These are phyloP conservation scores for Rhynchomys soricoides DNA, from an alignment of 2,113 vertebrate genomes.

Conservation along the genomic window DNA sequence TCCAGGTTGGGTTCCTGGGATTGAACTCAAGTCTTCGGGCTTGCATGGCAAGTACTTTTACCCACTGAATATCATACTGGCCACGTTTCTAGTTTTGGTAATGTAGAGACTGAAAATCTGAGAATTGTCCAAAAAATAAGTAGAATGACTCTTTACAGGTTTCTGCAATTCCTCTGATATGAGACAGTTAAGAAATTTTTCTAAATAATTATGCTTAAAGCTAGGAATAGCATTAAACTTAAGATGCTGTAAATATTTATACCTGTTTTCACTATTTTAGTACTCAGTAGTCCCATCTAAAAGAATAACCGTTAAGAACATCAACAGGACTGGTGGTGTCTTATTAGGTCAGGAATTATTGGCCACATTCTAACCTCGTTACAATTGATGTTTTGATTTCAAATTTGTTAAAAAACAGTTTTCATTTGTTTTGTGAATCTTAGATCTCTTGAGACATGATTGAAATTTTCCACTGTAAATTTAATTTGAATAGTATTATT, in stretches of 20 bases:
- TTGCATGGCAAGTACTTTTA: background rate
- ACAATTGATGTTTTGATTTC: conserved; percentile 10
- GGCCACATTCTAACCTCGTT: background rate
- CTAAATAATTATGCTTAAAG: conserved; percentile 50
- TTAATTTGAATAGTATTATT: background rate
- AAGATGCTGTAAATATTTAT: conserved; percentile 1
- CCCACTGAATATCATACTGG: too few relatives aligned
- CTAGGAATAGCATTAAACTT: conserved; percentile 27
- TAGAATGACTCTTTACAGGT: conserved; percentile 15
- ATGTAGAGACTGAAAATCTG: conserved; percentile 46
- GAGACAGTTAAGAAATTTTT: conserved; percentile 56
- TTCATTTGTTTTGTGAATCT: conserved; percentile 22
- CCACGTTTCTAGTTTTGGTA: conserved; percentile 53
- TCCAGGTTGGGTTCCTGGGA: background rate
- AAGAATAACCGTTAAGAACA: background rate
- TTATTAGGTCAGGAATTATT: background rate
- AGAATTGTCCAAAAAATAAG: conserved; percentile 51
- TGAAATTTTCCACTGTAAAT: background rate
- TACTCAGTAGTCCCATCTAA: background rate
- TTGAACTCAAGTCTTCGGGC: background rate
- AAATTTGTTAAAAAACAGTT: conserved; percentile 45
- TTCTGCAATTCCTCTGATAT: conserved; percentile 65
- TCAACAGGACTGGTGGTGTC: conserved; percentile 14
- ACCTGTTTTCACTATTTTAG: conserved; percentile 16
- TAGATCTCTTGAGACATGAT: background rate